These are phyloP conservation scores for Lutraria rhynchaena DNA, from an alignment of 1,140 invertebrate species.

Conservation along the genomic window DNA sequence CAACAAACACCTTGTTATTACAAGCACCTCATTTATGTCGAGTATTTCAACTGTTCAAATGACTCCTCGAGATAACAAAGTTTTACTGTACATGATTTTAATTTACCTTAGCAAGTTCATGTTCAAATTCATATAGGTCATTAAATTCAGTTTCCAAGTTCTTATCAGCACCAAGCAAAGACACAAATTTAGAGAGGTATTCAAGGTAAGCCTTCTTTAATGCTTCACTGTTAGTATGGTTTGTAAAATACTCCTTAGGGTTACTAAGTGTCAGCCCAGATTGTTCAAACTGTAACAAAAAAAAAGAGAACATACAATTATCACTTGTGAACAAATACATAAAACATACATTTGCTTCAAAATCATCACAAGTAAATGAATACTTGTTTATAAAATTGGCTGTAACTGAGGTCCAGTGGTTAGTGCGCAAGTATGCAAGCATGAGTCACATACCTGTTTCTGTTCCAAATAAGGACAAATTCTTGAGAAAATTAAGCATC, in stretches of 20 bases:
- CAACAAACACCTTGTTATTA: too few relatives aligned
- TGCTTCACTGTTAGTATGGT: conserved; percentile 45
- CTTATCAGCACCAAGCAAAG: conserved; percentile 24
- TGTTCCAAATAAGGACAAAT: too few relatives aligned
- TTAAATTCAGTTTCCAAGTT: neutral
- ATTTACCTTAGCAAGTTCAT: conserved; percentile 37
- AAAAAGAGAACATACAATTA: neutral
- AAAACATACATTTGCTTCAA: too few relatives aligned
- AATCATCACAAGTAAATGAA: too few relatives aligned
- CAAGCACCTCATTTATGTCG: too few relatives aligned
- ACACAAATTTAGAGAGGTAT: conserved; percentile 12
- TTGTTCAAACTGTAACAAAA: conserved; percentile 49
- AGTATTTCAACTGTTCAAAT: too few relatives aligned
- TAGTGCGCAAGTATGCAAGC: too few relatives aligned
- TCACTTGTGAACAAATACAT: neutral
- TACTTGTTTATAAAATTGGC: too few relatives aligned
- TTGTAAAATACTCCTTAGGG: conserved; percentile 41
- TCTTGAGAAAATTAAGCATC: too few relatives aligned
- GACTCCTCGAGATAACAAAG: too few relatives aligned
- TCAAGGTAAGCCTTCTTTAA: conserved; percentile 37
- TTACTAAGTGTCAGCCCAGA: conserved; percentile 37
- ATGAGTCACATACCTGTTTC: too few relatives aligned
- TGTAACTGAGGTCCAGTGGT: too few relatives aligned
- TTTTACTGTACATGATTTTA: neutral
- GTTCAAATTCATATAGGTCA: conserved; percentile 52